Conservation (phyloP, 2,797 vertebrate species). For the Lutjanus campechanus region DNA sequence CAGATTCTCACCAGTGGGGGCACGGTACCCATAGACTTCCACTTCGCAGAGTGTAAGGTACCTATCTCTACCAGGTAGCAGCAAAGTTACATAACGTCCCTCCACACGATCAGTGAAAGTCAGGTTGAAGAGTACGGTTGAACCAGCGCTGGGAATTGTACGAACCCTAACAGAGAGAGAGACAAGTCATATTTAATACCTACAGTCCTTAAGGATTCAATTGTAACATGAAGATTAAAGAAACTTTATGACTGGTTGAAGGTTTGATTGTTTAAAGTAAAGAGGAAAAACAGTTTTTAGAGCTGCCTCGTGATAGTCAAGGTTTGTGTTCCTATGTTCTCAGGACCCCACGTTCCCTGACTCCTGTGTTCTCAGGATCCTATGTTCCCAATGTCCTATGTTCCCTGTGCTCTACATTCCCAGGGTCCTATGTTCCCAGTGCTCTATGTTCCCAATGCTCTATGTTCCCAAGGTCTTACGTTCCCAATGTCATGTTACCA, state of each 20-base stretch:
- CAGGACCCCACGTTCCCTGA: too few species aligned
- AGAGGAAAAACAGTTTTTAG: too few species aligned
- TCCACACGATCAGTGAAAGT: conserved; percentile 1
- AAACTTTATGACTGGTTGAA: not conserved
- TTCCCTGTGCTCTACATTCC: too few species aligned
- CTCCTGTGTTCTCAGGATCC: too few species aligned
- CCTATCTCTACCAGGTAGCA: not conserved
- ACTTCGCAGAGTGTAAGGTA: conserved; percentile 55
- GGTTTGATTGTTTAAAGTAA: not conserved
- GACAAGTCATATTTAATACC: not conserved
- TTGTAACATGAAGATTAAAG: not conserved
- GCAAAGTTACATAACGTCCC: conserved; percentile 55
- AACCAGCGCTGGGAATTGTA: accelerated
- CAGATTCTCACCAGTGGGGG: conserved; percentile 44
- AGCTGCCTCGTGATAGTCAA: too few species aligned
- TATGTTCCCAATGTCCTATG: too few species aligned
- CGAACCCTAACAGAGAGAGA: conserved; percentile 27
- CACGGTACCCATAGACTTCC: conserved; percentile 59
- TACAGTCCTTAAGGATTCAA: not conserved
- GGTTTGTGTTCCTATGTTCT: too few species aligned
- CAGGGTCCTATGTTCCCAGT: too few species aligned
- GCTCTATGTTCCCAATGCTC: too few species aligned
- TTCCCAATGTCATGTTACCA: too few species aligned
- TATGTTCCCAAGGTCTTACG: too few species aligned
- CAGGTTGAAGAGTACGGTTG: accelerated